phyloP scores from a whole-genome alignment of 2,797 vertebrate species.

The Brachyrhaphis roseni region DNA sequence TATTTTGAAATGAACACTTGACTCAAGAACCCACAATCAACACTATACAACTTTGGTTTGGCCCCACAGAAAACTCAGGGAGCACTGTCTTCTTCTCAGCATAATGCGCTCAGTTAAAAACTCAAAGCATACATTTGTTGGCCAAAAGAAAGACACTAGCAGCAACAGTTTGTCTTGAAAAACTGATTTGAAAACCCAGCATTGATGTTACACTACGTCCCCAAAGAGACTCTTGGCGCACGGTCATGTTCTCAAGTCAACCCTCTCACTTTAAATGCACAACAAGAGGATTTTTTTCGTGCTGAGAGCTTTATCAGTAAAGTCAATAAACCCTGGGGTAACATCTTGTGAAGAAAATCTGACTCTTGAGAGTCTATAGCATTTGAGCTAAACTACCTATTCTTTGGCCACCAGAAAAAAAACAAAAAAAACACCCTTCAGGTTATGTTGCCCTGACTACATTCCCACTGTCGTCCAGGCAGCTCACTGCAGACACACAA shows the following conservation, averaged over 20 bases:
- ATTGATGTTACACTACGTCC: background rate
- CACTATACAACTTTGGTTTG: background rate
- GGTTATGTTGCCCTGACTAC: background rate
- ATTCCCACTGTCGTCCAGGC: slow-evolving; percentile 9
- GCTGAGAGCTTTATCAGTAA: background rate
- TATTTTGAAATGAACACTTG: background rate
- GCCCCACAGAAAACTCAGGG: background rate
- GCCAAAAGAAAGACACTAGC: background rate
- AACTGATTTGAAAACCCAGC: background rate
- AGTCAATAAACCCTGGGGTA: background rate
- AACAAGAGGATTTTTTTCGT: background rate
- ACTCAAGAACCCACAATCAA: background rate
- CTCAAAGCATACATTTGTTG: background rate
- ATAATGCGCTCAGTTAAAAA: background rate
- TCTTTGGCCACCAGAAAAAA: background rate
- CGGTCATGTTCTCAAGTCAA: background rate
- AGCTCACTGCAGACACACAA: slow-evolving; percentile 28
- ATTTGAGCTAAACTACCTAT: background rate
- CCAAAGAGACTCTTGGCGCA: background rate
- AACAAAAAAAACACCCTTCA: no score
- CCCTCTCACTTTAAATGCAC: background rate
- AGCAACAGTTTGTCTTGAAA: background rate
- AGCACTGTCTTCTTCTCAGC: background rate
- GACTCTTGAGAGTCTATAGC: background rate
- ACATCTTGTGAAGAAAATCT: background rate